Conservation (phyloP, 2,797 vertebrate genomes). For the Rhincodon typus region DNA sequence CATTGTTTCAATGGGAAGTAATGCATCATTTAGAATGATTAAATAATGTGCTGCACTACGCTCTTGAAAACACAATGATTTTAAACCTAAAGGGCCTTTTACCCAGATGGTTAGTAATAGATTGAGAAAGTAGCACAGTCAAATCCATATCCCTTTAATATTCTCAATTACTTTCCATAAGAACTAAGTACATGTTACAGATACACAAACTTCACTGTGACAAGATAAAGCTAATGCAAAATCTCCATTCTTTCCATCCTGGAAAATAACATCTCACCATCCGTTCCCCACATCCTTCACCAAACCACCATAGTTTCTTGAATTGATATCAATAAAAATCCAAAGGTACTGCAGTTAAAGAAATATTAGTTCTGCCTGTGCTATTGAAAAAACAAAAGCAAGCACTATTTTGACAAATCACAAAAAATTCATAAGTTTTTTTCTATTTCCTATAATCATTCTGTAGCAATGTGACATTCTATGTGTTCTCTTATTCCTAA, state of each 20-base stretch:
- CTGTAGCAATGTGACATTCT: slow-evolving; percentile 24
- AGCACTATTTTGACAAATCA: slow-evolving; percentile 16
- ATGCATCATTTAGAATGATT: neutral
- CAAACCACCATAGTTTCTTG: neutral
- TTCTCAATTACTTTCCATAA: neutral
- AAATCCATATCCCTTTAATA: neutral
- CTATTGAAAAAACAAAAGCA: neutral
- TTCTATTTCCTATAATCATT: slow-evolving; percentile 31
- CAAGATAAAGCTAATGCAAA: neutral
- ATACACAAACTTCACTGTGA: neutral
- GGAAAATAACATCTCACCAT: neutral
- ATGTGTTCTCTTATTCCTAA: slow-evolving; percentile 35
- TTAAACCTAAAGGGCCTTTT: neutral
- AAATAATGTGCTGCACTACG: neutral
- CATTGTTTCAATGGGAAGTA: neutral
- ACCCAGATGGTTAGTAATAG: neutral
- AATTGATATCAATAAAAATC: neutral
- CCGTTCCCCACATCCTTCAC: no score
- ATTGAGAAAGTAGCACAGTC: neutral
- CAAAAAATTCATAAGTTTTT: slow-evolving; percentile 27
- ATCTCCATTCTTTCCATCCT: neutral
- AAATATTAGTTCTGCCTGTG: neutral
- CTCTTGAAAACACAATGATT: neutral
- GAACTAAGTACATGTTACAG: neutral
- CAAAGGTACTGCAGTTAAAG: neutral